Base-by-base conservation (phyloP, 2,113 vertebrate species). In the Anoplopoma fimbria region DNA sequence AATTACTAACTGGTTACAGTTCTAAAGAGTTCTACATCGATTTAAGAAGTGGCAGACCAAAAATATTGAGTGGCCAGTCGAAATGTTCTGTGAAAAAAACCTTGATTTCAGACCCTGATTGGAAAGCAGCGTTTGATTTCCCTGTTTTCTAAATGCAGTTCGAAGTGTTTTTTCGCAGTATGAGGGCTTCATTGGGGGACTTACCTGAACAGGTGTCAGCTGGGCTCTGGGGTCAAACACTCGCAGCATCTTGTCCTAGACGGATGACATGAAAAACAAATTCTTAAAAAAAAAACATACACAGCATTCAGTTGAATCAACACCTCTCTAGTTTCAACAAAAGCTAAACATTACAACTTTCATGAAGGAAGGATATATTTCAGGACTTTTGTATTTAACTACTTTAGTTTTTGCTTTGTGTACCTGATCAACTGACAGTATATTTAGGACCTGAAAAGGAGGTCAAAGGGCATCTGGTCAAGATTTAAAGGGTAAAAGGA, bases 161-260 rank as follows among this genome's bases (percentile, higher is more conserved):
- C 14, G 21, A 42, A 51, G 74, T n/a, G 19, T 29, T 45, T 75
- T 53, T 34, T 27, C 33, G 23, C n/a, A 25, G 45, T 12, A n/a
- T 40, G 3, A 15, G 19, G 68, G 19, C 40, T 38, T 69, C 69
- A 51, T 76, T 25, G 14, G 29, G 27, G 49, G 14, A 53, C 84
- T 87, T 88, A 99, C 98, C 97, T 99, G 97, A 70, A 96, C 95
- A 68, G 96, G 93, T 69, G 93, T 88, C 0, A 96, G 84, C 87
- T 96, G 94, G 34, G 95, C 94, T 90, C 98, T 94, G 23, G 97
- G 97, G 92, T 99, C 98, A 89, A 99, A 99, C 87, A 99, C 94
- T 47, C 97, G 92, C 75, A 99, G 93, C 90, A 96, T 97, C 93
- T 97, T 99, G 94, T 99, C 98, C 98, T 99, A 74, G 17, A 58